A percentile compares a stretch with the other conserved stretches of the same genome.
phyloP scores from a whole-genome alignment of 2,113 vertebrate species.

The Furnarius figulus region DNA sequence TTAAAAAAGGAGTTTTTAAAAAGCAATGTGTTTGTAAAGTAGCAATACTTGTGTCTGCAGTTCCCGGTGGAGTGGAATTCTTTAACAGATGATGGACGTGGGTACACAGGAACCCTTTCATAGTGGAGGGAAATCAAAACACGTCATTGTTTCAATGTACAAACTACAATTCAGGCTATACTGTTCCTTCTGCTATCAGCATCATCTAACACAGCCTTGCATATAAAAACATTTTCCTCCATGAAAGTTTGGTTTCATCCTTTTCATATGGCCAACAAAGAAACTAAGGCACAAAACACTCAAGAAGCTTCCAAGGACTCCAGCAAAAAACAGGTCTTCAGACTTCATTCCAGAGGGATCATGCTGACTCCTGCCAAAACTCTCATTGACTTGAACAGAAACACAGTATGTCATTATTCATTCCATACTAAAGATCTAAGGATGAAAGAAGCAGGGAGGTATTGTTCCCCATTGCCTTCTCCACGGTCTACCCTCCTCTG shows the following conservation, averaged over 20 bases:
- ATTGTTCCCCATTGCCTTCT: not conserved
- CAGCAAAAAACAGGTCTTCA: not conserved
- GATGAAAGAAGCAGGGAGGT: not conserved
- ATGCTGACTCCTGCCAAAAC: not conserved
- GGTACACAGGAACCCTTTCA: not conserved
- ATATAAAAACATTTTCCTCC: not conserved
- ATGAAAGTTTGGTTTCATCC: not conserved
- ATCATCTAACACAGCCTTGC: not conserved
- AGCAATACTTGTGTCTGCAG: not conserved
- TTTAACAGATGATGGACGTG: not conserved
- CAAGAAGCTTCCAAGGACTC: not conserved
- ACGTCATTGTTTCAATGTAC: not conserved
- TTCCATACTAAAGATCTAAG: not conserved
- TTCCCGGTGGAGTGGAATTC: not conserved
- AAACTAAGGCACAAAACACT: not conserved
- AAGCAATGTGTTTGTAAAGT: not conserved
- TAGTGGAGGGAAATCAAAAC: not conserved
- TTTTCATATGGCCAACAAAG: not conserved
- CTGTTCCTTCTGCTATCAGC: not conserved
- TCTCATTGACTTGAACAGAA: slow-evolving; percentile 7
- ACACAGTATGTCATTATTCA: not conserved
- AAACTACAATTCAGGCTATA: not conserved
- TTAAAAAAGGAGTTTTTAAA: not conserved
- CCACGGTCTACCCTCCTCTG: not conserved
- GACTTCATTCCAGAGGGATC: not conserved